Evolutionary conservation across 2,797 vertebrate species (phyloP).

Genomic region (Adrianichthys oophorus): DNA sequence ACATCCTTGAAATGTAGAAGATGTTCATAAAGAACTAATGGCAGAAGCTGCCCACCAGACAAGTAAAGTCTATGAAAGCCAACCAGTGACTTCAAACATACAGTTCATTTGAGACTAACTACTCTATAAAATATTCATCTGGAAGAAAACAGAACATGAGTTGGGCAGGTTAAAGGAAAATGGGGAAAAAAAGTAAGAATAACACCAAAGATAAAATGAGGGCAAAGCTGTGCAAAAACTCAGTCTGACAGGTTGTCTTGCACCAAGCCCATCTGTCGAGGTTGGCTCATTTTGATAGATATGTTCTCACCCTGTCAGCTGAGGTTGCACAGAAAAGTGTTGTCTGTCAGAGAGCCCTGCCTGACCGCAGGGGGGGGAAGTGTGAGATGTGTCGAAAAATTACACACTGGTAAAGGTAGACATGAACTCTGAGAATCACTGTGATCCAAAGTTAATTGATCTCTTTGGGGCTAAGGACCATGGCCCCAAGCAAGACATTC

Average conservation of each 20-base stretch:
- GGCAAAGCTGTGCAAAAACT: slow-evolving; percentile 55
- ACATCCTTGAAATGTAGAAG: no score
- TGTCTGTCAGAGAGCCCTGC: slow-evolving; percentile 61
- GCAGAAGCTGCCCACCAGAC: no score
- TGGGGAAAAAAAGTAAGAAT: slow-evolving; percentile 14
- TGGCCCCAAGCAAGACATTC: slow-evolving; percentile 23
- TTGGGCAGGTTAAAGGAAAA: slow-evolving; percentile 11
- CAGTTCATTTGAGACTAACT: slow-evolving; percentile 20
- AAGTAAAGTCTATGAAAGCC: slow-evolving; percentile 3
- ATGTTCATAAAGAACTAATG: no score
- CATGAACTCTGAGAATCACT: slow-evolving; percentile 53
- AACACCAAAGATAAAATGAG: slow-evolving; percentile 61
- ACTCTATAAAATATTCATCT: slow-evolving; percentile 49
- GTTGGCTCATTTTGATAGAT: slow-evolving; percentile 68
- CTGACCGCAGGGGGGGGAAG: slow-evolving; percentile 27
- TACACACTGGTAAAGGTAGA: slow-evolving; percentile 40
- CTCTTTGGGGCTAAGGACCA: slow-evolving; percentile 65
- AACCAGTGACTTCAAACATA: slow-evolving; percentile 28
- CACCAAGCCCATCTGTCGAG: slow-evolving; percentile 60
- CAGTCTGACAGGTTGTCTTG: slow-evolving; percentile 63
- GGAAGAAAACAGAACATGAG: slow-evolving; percentile 7
- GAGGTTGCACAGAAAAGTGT: slow-evolving; percentile 69
- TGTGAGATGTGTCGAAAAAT: slow-evolving; percentile 40
- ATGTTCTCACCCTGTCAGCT: slow-evolving; percentile 71
- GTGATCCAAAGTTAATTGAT: slow-evolving; percentile 68